Conservation (phyloP, 2,888 invertebrate genomes). For the Nudaria mundana region DNA sequence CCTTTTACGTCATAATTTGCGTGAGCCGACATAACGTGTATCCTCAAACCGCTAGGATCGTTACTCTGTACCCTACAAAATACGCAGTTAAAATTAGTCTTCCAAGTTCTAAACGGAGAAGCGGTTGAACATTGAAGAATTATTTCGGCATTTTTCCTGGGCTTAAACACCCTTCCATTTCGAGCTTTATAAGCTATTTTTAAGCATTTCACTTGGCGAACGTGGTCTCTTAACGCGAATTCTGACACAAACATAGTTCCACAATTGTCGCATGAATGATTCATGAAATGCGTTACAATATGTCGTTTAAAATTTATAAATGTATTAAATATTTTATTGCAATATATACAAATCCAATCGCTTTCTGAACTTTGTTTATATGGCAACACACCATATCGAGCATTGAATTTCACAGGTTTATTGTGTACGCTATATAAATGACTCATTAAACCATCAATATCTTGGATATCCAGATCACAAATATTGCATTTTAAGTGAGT, state of each 20-base stretch:
- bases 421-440: constrained; percentile 62
- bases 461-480: constrained; percentile 51
- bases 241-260: constrained; percentile 68
- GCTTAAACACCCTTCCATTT: constrained; percentile 59
- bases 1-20: constrained; percentile 64
- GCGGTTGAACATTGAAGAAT: constrained; percentile 70
- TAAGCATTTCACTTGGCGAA: constrained; percentile 68
- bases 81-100: constrained; percentile 69
- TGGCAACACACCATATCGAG: constrained; percentile 65
- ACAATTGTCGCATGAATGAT: constrained; percentile 67
- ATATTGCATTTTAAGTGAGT: constrained; percentile 67
- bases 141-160: constrained; percentile 67
- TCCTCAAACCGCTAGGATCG: constrained; percentile 59
- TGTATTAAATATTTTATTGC: constrained; percentile 52
- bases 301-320: constrained; percentile 67
- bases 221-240: constrained; percentile 64
- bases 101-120: constrained; percentile 71
- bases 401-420: constrained; percentile 64
- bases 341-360: constrained; percentile 63
- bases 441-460: constrained; percentile 61
- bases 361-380: constrained; percentile 57
- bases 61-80: constrained; percentile 68
- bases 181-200: constrained; percentile 66
- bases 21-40: constrained; percentile 59
- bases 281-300: constrained; percentile 67